Evolutionary conservation across 2,113 vertebrate species (phyloP).

Genomic region (Spea multiplicata): DNA sequence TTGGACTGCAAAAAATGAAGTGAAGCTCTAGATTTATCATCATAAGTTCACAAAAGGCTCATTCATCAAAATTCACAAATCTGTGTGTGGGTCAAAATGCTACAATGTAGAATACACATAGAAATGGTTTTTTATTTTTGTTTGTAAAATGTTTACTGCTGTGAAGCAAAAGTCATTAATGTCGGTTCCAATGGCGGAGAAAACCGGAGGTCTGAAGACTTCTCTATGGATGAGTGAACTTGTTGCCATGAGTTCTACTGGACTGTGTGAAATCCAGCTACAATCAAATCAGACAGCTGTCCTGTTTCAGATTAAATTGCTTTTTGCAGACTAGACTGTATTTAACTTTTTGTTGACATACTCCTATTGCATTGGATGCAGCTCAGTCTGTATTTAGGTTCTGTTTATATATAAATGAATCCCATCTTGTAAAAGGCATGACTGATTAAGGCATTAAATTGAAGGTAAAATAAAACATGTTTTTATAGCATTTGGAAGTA

Average conservation of each 20-base stretch:
- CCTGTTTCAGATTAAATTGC: slow-evolving; percentile 28
- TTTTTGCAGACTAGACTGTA: slow-evolving; percentile 18
- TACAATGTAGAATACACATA: background rate
- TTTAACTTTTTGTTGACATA: slow-evolving; percentile 17
- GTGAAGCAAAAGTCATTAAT: slow-evolving; percentile 22
- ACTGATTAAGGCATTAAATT: no score
- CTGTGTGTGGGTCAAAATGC: background rate
- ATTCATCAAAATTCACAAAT: slow-evolving; percentile 29
- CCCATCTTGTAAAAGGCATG: no score
- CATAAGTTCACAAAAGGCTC: slow-evolving; percentile 6
- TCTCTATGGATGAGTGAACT: slow-evolving; percentile 19
- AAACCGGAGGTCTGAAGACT: background rate
- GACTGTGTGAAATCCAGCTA: slow-evolving; percentile 26
- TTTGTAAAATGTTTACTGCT: slow-evolving; percentile 17
- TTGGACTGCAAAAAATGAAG: slow-evolving; percentile 36
- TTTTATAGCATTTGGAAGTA: no score
- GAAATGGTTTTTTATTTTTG: slow-evolving; percentile 10
- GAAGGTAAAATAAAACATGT: no score
- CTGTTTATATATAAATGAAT: no score
- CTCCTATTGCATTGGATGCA: background rate
- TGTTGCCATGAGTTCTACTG: slow-evolving; percentile 24
- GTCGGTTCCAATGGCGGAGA: slow-evolving; percentile 7
- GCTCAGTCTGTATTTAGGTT: background rate
- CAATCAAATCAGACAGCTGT: slow-evolving; percentile 43
- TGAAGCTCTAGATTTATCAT: slow-evolving; percentile 18